Conservation (phyloP, 2,797 vertebrate species). For the Falco novaeseelandiae region DNA sequence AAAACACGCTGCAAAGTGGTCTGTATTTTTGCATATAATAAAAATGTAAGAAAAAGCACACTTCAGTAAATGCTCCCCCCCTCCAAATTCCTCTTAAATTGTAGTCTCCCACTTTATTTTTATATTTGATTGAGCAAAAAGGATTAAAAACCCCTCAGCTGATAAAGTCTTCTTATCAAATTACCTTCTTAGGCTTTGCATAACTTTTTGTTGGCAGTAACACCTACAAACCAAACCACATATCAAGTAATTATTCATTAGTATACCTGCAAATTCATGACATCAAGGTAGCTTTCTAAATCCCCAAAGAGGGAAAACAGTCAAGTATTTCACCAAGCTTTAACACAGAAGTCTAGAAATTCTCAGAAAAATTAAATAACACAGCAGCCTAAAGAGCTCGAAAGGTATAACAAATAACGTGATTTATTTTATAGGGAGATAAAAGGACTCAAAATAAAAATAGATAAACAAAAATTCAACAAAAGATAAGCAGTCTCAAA, state of each 20-base stretch:
- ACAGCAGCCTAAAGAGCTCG: conserved; percentile 17
- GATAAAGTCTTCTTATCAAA: conserved; percentile 21
- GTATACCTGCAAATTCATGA: conserved; percentile 46
- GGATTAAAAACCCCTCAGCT: conserved; percentile 30
- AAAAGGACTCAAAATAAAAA: background rate
- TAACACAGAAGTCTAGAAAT: conserved; percentile 13
- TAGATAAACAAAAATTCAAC: background rate
- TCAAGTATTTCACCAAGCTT: conserved; percentile 33
- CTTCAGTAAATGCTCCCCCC: conserved; percentile 8
- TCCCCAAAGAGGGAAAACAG: conserved; percentile 33
- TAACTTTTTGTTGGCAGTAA: conserved; percentile 63
- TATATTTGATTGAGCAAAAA: conserved; percentile 19
- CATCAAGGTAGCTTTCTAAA: conserved; percentile 43
- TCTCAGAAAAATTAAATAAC: background rate
- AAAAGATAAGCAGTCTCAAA: background rate
- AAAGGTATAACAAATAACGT: background rate
- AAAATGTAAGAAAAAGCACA: conserved; percentile 15
- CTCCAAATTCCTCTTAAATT: conserved; percentile 31
- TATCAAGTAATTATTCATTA: conserved; percentile 48
- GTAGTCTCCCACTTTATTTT: background rate
- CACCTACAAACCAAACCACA: conserved; percentile 66
- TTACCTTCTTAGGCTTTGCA: conserved; percentile 65
- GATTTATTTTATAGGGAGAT: background rate
- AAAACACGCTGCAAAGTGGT: background rate
- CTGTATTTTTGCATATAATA: background rate